These are phyloP conservation scores for Sphecodes monilicornis DNA, from an alignment of 2,888 invertebrate species.

Conservation along the genomic window DNA sequence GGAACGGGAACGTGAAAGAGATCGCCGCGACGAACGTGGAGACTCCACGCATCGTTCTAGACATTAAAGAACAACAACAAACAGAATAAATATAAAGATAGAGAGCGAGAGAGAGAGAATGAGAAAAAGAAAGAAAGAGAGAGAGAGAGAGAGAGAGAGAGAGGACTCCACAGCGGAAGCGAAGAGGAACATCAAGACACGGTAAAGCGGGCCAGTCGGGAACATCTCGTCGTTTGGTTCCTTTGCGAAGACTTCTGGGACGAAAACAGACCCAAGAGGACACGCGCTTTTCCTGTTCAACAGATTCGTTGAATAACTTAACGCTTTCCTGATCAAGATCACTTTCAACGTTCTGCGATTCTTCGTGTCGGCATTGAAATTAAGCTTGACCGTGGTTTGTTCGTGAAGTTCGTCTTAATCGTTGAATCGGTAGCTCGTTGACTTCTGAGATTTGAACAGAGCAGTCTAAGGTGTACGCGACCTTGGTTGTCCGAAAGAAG, in stretches of 20 bases:
- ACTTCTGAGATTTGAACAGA: neutral
- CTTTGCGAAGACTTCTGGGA: conserved; percentile 17
- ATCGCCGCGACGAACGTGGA: conserved; percentile 87
- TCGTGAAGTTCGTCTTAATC: neutral
- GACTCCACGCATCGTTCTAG: conserved; percentile 88
- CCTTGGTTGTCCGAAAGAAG: neutral
- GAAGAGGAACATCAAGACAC: conserved; percentile 9
- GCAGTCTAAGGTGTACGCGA: neutral
- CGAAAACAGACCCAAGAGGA: conserved; percentile 35
- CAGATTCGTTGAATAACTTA: conserved; percentile 23
- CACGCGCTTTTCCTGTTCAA: conserved; percentile 30
- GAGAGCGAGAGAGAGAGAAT: neutral
- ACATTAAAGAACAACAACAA: conserved; percentile 84
- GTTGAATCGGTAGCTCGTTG: neutral
- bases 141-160: neutral
- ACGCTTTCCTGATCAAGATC: conserved; percentile 44
- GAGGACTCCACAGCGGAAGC: neutral
- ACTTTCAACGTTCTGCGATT: neutral
- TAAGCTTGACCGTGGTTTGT: neutral
- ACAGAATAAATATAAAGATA: conserved; percentile 4
- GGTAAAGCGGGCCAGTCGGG: conserved; percentile 8
- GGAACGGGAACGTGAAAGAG: conserved; percentile 88
- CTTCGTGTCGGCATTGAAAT: neutral
- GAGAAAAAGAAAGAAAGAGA: neutral
- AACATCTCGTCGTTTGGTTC: conserved; percentile 24